Conservation (phyloP, 2,797 vertebrate species). For the Onychomys torridus region DNA sequence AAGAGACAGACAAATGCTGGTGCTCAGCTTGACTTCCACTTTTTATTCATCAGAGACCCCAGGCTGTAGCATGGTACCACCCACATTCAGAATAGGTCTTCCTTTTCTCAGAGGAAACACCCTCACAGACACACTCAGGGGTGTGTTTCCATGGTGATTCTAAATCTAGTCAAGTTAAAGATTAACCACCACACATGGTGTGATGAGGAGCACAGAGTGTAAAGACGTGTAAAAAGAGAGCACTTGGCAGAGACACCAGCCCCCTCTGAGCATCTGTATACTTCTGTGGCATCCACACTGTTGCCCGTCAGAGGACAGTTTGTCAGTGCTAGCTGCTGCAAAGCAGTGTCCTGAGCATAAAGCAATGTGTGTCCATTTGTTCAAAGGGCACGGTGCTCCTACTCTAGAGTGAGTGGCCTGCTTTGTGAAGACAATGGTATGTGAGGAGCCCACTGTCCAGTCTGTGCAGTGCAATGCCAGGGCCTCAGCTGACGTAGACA, state of each 20-base stretch:
- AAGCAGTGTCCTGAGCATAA: background rate
- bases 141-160: slow-evolving; percentile 2
- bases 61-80: background rate
- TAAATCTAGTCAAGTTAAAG: background rate
- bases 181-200: background rate
- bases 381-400: background rate
- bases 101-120: background rate
- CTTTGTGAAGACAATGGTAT: background rate
- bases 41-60: background rate
- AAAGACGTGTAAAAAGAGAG: too few relatives aligned
- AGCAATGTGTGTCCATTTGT: background rate
- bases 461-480: slow-evolving; percentile 23
- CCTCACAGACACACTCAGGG: background rate
- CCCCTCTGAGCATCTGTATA: background rate
- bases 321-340: background rate
- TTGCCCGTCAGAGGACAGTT: background rate
- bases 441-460: slow-evolving; percentile 50
- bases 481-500: background rate
- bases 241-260: background rate
- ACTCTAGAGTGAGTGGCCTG: background rate
- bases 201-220: rapidly evolving
- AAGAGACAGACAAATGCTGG: background rate
- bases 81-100: background rate
- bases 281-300: background rate
- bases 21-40: too few relatives aligned